Evolutionary conservation across 1,140 invertebrate species (phyloP), one percentile per base, ranked within the genome.

Genomic region (Diploscapter pachys): DNA sequence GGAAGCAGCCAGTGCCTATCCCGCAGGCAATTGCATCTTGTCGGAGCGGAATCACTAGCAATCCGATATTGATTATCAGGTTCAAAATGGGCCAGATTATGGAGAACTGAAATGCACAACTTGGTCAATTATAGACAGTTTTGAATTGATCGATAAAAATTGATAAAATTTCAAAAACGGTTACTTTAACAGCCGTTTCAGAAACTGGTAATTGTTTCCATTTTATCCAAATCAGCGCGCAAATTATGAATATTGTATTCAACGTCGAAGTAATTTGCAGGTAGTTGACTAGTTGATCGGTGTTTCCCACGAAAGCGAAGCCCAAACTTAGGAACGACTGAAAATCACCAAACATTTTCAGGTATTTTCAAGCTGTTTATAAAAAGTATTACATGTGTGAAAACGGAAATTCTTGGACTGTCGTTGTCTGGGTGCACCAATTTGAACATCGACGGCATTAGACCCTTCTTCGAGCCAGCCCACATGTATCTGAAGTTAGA

Each of bases 21-120:
- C 65, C 63, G 9, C 53, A 65, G 51, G 62, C 56, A 49, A 63
- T 52, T 31, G 50, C 49, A 8, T 73, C 72, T 9, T 73, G 72
- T 56, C 57, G 31, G 54, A 73, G 57, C 5, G 72, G 72, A n/a
- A 73, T 73, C 3, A 66, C 62, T 55, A 73, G 11, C 11, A 73
- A 57, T 48, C 53, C 72, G 13, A 73, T 56, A 50, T 53, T 64
- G 8, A 73, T 64, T 13, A 66, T 8, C 9, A 73, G 5, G 67
- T 73, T 73, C 13, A 73, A 66, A 64, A 73, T 56, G 9, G 72
- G 72, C 72, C 72, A 73, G 6, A 73, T 50, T 5, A 73, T 73
- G 52, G 53, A 56, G 63, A 63, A 73, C 63, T 64, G 13, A 64
- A 64, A 6, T 8, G 6, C 63, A 0, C 31, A 31, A 31, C 0